Evolutionary conservation across 2,888 invertebrate genomes (phyloP).

Genomic region (Philhelius pedissequus): DNA sequence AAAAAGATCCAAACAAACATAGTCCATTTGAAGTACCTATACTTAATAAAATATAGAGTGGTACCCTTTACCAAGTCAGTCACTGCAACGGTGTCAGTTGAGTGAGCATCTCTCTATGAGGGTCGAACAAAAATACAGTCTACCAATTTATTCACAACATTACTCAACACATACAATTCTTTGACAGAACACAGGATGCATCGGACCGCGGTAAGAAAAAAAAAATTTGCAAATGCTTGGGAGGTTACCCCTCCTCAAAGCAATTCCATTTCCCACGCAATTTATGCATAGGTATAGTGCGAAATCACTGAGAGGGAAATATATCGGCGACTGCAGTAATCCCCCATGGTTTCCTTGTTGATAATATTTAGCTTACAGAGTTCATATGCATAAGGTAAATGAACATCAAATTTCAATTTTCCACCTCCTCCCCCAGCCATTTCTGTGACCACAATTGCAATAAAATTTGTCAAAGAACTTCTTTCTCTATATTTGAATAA

Average conservation of each 20-base stretch:
- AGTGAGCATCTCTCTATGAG: conserved; percentile 27
- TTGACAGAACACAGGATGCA: background rate
- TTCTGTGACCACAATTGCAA: background rate
- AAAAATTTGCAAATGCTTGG: background rate
- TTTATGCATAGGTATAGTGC: background rate
- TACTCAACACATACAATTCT: background rate
- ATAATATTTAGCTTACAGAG: background rate
- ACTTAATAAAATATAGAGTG: conserved; percentile 30
- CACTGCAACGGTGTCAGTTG: conserved; percentile 53
- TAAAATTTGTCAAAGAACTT: background rate
- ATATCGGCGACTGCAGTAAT: background rate
- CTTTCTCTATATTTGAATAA: conserved; percentile 6
- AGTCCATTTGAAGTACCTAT: background rate
- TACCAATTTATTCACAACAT: background rate
- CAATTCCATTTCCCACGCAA: conserved; percentile 19
- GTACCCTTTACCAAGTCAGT: conserved; percentile 22
- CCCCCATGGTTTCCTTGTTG: background rate
- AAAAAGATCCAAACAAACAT: background rate
- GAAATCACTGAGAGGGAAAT: background rate
- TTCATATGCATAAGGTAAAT: background rate
- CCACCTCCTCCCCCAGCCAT: background rate
- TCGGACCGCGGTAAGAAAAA: background rate
- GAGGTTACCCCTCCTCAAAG: background rate
- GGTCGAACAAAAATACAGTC: background rate
- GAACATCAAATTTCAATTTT: background rate